phyloP scores from a whole-genome alignment of 2,888 invertebrate species.

The Dione juno region DNA sequence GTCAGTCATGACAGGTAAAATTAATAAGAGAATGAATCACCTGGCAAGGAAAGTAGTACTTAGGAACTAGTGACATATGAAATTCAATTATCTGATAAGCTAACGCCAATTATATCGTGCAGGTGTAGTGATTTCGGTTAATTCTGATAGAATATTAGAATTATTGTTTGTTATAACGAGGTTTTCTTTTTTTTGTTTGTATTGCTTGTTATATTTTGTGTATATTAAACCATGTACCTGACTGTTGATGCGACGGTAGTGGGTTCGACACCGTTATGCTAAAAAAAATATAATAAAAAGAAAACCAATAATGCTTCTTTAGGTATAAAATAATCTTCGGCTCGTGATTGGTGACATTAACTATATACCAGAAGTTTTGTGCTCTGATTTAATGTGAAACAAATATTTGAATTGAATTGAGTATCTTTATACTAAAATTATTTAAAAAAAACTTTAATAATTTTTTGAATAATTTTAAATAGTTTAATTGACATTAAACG shows the following conservation, averaged over 20 bases:
- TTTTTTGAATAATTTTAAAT: too few species aligned
- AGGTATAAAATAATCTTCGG: background rate
- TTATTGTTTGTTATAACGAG: conserved; percentile 14
- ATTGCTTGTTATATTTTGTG: background rate
- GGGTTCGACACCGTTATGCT: too few species aligned
- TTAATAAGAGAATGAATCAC: background rate
- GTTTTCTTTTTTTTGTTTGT: conserved; percentile 7
- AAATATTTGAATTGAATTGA: too few species aligned
- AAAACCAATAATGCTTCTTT: too few species aligned
- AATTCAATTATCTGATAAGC: conserved; percentile 22
- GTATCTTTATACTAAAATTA: too few species aligned
- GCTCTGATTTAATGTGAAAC: too few species aligned
- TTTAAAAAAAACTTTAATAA: too few species aligned
- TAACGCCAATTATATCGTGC: conserved; percentile 12
- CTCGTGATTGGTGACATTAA: background rate
- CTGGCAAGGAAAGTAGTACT: background rate
- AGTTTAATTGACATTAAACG: too few species aligned
- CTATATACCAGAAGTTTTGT: too few species aligned
- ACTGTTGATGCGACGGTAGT: too few species aligned
- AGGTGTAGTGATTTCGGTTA: conserved; percentile 1
- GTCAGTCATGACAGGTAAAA: conserved; percentile 1
- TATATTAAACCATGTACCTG: too few species aligned
- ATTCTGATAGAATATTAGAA: background rate
- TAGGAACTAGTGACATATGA: background rate
- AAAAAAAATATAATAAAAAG: too few species aligned